Percentiles rank a stretch among this genome's conserved stretches.
Conservation (phyloP, 1,140 invertebrate species). For the Cherax destructor region DNA sequence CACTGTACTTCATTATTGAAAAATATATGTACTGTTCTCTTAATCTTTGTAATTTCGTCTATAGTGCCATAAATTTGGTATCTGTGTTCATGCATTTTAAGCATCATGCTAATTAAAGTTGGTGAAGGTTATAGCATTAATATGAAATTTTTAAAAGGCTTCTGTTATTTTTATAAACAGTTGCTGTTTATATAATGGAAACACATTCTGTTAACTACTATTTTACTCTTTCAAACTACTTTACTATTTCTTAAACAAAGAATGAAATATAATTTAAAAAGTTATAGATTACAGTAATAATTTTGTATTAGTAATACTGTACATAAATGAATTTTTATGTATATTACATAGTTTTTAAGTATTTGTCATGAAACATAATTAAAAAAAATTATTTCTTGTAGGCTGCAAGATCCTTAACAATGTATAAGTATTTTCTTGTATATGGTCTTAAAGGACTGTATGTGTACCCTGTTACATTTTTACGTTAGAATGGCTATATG, state of each 20-base stretch:
- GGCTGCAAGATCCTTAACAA: not conserved
- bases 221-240: not conserved
- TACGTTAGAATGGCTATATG: no score
- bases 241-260: not conserved
- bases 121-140: not conserved
- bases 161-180: not conserved
- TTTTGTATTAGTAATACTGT: not conserved
- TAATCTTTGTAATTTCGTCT: no score
- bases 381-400: not conserved
- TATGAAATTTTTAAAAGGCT: not conserved
- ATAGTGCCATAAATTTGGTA: no score
- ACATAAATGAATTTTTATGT: not conserved
- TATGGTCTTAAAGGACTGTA: no score
- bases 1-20: no score
- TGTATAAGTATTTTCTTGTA: not conserved
- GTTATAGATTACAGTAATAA: not conserved
- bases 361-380: not conserved
- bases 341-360: not conserved
- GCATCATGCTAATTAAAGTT: no score
- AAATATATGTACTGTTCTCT: no score
- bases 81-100: no score
- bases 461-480: no score
- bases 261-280: not conserved
- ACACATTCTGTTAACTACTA: not conserved
- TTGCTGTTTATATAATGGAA: not conserved